Conservation (phyloP, 2,888 invertebrate species). For the Epistrophe eligans region DNA sequence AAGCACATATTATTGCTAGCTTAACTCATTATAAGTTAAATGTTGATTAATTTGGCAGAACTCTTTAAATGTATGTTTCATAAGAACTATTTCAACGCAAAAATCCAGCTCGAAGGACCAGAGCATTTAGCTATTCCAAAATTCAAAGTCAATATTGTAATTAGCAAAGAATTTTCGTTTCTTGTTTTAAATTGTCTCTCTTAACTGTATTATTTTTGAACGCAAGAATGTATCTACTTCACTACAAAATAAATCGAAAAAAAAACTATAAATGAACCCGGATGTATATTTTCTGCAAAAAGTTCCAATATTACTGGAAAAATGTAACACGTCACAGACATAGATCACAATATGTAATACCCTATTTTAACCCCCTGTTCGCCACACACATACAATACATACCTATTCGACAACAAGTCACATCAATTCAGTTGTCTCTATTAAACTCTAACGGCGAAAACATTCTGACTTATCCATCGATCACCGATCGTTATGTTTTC, state of each 20-base stretch:
- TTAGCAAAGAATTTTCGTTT: no score
- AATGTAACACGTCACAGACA: neutral
- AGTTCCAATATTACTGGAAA: neutral
- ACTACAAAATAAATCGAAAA: neutral
- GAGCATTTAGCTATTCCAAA: no score
- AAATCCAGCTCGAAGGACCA: no score
- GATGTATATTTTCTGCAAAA: neutral
- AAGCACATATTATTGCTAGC: no score
- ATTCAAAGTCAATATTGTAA: no score
- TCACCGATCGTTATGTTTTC: slow-evolving; percentile 68
- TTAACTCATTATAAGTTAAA: no score
- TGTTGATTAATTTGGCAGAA: no score
- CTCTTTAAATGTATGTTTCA: no score
- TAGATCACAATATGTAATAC: slow-evolving; percentile 33
- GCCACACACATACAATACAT: neutral
- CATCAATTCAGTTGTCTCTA: slow-evolving; percentile 59
- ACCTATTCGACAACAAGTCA: slow-evolving; percentile 21
- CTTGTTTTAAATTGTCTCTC: no score
- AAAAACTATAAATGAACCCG: neutral
- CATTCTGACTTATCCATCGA: slow-evolving; percentile 69
- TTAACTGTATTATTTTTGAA: no score
- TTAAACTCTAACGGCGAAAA: slow-evolving; percentile 41
- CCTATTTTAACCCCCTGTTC: slow-evolving; percentile 33
- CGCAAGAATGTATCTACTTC: no score
- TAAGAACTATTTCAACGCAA: no score